phyloP scores from a whole-genome alignment of 2,797 vertebrate genomes.

The Anguilla anguilla region DNA sequence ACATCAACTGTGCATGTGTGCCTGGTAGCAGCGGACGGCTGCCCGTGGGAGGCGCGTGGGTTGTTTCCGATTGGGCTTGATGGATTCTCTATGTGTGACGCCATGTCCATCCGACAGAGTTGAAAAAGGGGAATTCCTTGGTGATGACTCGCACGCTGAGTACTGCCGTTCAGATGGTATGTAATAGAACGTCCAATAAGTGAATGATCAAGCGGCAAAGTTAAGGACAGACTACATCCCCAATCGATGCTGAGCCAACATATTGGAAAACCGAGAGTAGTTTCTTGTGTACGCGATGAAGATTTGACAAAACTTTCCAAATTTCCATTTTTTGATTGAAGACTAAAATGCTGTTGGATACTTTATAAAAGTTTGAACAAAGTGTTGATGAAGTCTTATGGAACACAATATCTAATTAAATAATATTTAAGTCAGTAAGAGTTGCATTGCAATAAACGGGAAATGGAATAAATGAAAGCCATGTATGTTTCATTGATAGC shows the following conservation, averaged over 20 bases:
- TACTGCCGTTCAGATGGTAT: background rate
- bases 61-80: constrained; percentile 29
- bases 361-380: background rate
- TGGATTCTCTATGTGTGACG: constrained; percentile 25
- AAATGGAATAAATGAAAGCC: background rate
- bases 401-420: background rate
- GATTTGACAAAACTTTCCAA: background rate
- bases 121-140: constrained; percentile 33
- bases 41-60: constrained; percentile 34
- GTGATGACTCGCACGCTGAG: constrained; percentile 8
- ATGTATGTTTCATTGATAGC: background rate
- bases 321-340: background rate
- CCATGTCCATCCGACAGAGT: constrained; percentile 19
- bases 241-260: constrained; percentile 13
- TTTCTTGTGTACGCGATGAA: background rate
- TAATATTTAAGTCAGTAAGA: background rate
- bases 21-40: constrained; percentile 7
- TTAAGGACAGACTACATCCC: background rate
- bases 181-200: background rate
- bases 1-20: constrained; percentile 3
- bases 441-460: background rate
- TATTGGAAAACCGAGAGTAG: background rate
- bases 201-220: background rate
- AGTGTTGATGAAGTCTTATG: background rate
- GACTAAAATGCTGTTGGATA: background rate